phyloP scores from a whole-genome alignment of 2,888 invertebrate genomes.

The Ceriagrion tenellum region DNA sequence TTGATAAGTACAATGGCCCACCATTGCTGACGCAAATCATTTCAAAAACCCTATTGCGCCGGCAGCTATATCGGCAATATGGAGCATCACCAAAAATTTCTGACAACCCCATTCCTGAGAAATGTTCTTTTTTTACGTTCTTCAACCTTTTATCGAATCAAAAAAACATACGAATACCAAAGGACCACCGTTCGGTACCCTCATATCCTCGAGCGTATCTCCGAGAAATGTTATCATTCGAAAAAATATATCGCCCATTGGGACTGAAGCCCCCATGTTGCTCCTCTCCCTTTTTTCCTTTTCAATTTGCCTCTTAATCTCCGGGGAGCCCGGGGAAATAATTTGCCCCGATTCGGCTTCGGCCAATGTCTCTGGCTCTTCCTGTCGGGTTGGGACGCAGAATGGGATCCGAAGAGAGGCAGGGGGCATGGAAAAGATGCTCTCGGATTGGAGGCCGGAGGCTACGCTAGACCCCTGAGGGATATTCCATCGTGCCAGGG shows the following conservation, averaged over 20 bases:
- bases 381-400: not conserved
- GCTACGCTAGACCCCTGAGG: not conserved
- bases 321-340: not conserved
- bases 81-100: too few relatives aligned
- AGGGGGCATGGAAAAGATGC: not conserved
- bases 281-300: not conserved
- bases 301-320: not conserved
- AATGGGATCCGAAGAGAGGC: not conserved
- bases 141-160: too few relatives aligned
- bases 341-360: constrained; percentile 6
- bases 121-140: too few relatives aligned
- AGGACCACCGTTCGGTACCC: not conserved
- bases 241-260: not conserved
- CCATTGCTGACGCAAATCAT: too few relatives aligned
- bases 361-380: not conserved
- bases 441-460: not conserved
- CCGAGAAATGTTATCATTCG: not conserved
- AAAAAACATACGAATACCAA: not conserved
- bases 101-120: too few relatives aligned
- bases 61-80: too few relatives aligned
- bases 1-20: too few relatives aligned
- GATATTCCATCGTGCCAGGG: not conserved
- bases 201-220: not conserved
- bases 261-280: not conserved
- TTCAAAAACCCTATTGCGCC: too few relatives aligned